Base-by-base conservation (phyloP, 2,797 vertebrate genomes). In the Heterohyrax brucei region DNA sequence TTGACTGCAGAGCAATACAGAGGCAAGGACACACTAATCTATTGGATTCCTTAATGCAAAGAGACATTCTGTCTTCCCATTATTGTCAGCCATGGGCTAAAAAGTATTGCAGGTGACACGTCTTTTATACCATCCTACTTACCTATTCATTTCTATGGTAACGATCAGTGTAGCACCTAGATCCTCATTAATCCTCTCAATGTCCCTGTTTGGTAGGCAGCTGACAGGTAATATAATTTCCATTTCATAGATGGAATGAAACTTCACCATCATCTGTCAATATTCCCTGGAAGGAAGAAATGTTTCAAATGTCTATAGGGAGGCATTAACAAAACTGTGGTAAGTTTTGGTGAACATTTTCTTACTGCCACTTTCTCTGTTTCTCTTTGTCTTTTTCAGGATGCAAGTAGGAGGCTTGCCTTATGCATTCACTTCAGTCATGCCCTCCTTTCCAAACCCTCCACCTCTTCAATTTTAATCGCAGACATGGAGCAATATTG, bases 101-200 rank as follows among this genome's bases (percentile, higher is more conserved):
- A 86, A 89, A 80, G 10, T 39, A 86, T 84, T 89, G 44, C 46
- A 64, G 50, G 79, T 72, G 86, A 89, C 88, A 88, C 68, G 22
- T 53, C 80, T 95, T 91, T 90, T 85, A 89, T 93, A 39, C 12
- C 1, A 13, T 10, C 24, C 76, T 77, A 21, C 89, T 96, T 92
- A 82, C 61, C 79, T 96, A 68, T 77, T 66, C 70, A 86, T 96
- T 97, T 97, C 96, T 87, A 93, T 94, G 87, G 91, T 77, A 96
- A 93, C 48, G 3, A 87, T 64, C 82, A 76, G 48, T 46, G 44
- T 56, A 46, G 83, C 77, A 95, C 81, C 39, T 21, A 21, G 79
- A 83, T 87, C 73, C 73, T 94, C 96, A 92, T 81, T 83, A 94
- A 94, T 95, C 89, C 80, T 95, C 80, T 80, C 86, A n/a, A 77